phyloP scores from a whole-genome alignment of 2,888 invertebrate species.

The Andrena chrysosceles region DNA sequence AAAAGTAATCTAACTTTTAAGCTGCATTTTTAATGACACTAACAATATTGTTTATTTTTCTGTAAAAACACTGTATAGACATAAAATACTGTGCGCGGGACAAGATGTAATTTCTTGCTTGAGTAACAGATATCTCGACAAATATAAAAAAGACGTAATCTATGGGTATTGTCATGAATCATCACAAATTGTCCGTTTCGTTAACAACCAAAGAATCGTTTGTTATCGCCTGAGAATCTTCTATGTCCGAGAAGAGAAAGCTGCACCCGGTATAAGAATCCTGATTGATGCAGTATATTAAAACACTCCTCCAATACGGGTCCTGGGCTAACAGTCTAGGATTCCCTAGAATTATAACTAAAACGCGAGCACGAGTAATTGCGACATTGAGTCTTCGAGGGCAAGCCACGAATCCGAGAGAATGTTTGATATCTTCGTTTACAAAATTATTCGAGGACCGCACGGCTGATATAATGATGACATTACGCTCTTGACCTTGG shows the following conservation, averaged over 20 bases:
- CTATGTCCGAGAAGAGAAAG: conserved; percentile 77
- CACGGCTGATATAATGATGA: conserved; percentile 91
- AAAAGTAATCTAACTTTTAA: conserved; percentile 16
- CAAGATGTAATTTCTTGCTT: conserved; percentile 25
- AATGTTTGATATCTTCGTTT: conserved; percentile 85
- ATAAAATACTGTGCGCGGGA: conserved; percentile 6
- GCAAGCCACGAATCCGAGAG: conserved; percentile 91
- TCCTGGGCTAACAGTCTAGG: conserved; percentile 90
- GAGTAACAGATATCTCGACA: conserved; percentile 10
- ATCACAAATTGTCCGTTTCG: conserved; percentile 3
- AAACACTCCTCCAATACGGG: conserved; percentile 89
- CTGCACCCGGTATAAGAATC: conserved; percentile 91
- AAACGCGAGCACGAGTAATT: conserved; percentile 92
- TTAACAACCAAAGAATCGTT: neutral
- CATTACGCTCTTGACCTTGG: conserved; percentile 92
- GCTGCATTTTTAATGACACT: neutral
- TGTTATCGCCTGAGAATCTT: conserved; percentile 11
- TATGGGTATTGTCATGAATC: neutral
- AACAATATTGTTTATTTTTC: conserved; percentile 14
- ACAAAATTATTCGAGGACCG: conserved; percentile 85
- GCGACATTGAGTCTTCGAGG: conserved; percentile 95
- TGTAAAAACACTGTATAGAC: conserved; percentile 3
- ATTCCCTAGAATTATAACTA: conserved; percentile 94
- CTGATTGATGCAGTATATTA: conserved; percentile 88
- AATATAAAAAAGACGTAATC: conserved; percentile 6